Percentiles rank a stretch among this genome's conserved stretches.
Conservation (phyloP, 2,888 invertebrate species). For the Gnatocerus cornutus region DNA sequence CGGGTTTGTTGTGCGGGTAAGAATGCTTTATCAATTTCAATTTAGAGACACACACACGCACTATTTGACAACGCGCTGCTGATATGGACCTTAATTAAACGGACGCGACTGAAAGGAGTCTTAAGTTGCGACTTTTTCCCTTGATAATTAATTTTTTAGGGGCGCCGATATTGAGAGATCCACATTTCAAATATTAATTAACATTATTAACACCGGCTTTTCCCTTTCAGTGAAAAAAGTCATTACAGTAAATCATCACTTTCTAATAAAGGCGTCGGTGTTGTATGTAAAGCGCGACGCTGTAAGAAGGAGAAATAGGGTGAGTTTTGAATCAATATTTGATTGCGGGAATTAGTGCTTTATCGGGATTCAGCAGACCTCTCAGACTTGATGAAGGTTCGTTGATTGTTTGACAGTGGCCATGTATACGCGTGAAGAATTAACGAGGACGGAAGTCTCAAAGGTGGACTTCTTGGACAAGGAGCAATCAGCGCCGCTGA, state of each 20-base stretch:
- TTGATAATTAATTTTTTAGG: slow-evolving; percentile 44
- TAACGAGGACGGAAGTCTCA: slow-evolving; percentile 61
- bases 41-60: slow-evolving; percentile 54
- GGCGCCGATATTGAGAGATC: slow-evolving; percentile 64
- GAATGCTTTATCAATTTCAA: slow-evolving; percentile 62
- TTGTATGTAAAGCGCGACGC: slow-evolving; percentile 69
- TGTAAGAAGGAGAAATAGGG: slow-evolving; percentile 67
- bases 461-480: slow-evolving; percentile 41
- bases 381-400: slow-evolving; percentile 71
- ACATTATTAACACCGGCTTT: slow-evolving; percentile 76
- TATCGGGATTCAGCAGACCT: slow-evolving; percentile 72
- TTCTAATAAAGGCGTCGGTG: slow-evolving; percentile 72
- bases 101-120: slow-evolving; percentile 50
- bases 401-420: slow-evolving; percentile 72
- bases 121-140: background rate
- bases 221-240: slow-evolving; percentile 71
- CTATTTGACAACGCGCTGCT: slow-evolving; percentile 32
- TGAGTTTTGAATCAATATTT: slow-evolving; percentile 73
- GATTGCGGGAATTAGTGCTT: slow-evolving; percentile 73
- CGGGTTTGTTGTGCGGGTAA: slow-evolving; percentile 54
- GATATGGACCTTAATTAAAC: slow-evolving; percentile 59
- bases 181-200: slow-evolving; percentile 77
- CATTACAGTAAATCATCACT: slow-evolving; percentile 77
- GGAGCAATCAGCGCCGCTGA: slow-evolving; percentile 31
- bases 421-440: slow-evolving; percentile 71